A percentile compares a stretch with the other conserved stretches of the same genome.
phyloP scores from a whole-genome alignment of 2,888 invertebrate genomes.

The Clitarchus hookeri region DNA sequence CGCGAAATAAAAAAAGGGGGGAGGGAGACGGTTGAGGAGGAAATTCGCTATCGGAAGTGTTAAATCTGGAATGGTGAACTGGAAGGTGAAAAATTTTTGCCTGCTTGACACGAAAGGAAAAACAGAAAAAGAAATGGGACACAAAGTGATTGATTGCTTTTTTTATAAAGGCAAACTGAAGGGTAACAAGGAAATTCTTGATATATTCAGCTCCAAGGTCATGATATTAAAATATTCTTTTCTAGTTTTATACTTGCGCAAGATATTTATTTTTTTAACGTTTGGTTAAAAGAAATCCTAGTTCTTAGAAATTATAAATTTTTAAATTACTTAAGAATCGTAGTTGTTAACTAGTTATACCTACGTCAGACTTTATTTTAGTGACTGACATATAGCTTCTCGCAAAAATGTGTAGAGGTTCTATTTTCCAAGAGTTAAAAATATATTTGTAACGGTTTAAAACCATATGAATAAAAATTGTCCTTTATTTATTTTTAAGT shows the following conservation, averaged over 20 bases:
- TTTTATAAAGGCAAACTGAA: not conserved
- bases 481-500: no score
- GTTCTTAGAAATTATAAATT: not conserved
- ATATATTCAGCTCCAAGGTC: not conserved
- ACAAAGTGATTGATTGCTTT: not conserved
- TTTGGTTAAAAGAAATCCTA: not conserved
- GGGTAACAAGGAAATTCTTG: not conserved
- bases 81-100: constrained; percentile 1
- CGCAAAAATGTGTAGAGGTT: no score
- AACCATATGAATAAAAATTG: no score
- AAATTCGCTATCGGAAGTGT: constrained; percentile 5
- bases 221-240: not conserved
- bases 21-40: not conserved
- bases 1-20: not conserved
- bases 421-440: no score
- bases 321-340: no score
- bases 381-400: no score
- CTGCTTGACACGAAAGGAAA: not conserved
- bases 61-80: constrained; percentile 5
- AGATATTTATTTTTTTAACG: not conserved
- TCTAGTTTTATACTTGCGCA: not conserved
- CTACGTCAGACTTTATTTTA: no score
- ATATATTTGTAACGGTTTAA: no score
- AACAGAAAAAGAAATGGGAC: not conserved
- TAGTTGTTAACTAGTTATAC: no score